Base-by-base conservation (phyloP, 2,113 vertebrate species). In the Cyprinodon brontotheroides region DNA sequence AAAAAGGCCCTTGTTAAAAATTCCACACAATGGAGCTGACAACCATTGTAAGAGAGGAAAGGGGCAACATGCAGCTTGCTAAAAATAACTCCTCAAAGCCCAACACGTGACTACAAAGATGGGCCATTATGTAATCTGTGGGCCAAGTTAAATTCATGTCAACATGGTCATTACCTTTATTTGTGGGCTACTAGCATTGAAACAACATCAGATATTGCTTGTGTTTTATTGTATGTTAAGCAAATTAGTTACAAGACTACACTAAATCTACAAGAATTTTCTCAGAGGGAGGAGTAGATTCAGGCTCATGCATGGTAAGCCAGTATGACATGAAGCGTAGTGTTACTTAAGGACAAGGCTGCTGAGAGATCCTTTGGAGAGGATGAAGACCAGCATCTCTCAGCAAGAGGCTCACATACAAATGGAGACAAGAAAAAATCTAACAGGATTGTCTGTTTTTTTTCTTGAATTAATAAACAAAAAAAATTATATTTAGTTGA, bases 1-100 rank as follows among this genome's bases (percentile, higher is more conserved):
- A 90, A 94, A 93, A 94, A 89, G 85, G 83, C 90, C 89, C 92
- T 93, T 89, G 93, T 94, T 94, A 92, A 92, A 93, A 87, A 93
- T 93, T 86, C 88, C 90, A 87, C 87, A 90, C 87, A 89, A 87
- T 87, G 87, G 88, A 85, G 89, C 74, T 86, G 85, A 85, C 90
- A 93, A 86, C 81, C 86, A 88, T 91, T 87, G 83, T 87, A 86
- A 29, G 72, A 88, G 74, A 89, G 82, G 86, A 86, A 89, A 89
- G 84, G n/a, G 88, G 88, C 88, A 89, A 88, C 91, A 89, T 86
- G 80, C 90, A 75, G 79, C 76, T 80, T 76, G 78, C 91, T 91
- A 92, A 92, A 93, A 90, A 92, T 92, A 93, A 80, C 87, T 78
- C 74, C 17, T 81, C 75, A 45, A 70, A 84, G 84, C 78, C 77